Evolutionary conservation across 2,888 invertebrate species (phyloP).

Genomic region (Pyrocoelia pectoralis): DNA sequence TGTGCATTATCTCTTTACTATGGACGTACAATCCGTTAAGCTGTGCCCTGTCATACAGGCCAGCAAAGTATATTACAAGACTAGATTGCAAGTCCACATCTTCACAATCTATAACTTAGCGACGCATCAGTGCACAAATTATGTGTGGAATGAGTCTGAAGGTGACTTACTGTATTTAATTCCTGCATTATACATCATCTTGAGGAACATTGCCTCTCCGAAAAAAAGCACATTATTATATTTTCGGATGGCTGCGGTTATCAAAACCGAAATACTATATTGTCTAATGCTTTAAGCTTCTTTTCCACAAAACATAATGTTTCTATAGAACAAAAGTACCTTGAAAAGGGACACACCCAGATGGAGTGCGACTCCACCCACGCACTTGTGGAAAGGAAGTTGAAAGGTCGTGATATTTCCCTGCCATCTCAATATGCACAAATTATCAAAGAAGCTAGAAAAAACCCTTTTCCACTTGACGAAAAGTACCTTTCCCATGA

Average conservation of each 20-base stretch:
- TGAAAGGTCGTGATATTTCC: background rate
- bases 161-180: constrained; percentile 16
- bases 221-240: constrained; percentile 14
- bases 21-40: no score
- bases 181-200: constrained; percentile 20
- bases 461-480: constrained; percentile 9
- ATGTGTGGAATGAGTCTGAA: constrained; percentile 24
- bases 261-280: no score
- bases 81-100: background rate
- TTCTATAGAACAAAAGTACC: constrained; percentile 12
- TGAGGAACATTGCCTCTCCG: constrained; percentile 3
- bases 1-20: no score
- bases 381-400: background rate
- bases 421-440: background rate
- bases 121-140: no score
- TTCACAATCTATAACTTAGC: background rate
- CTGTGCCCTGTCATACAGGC: no score
- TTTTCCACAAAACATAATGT: constrained; percentile 1
- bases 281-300: constrained; percentile 10
- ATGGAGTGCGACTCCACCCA: constrained; percentile 18
- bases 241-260: constrained; percentile 13
- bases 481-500: constrained; percentile 2
- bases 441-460: background rate
- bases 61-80: no score
- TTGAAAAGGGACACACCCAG: background rate